These are phyloP conservation scores for Dichetophora obliterata DNA, from an alignment of 2,888 invertebrate species.

Conservation along the genomic window DNA sequence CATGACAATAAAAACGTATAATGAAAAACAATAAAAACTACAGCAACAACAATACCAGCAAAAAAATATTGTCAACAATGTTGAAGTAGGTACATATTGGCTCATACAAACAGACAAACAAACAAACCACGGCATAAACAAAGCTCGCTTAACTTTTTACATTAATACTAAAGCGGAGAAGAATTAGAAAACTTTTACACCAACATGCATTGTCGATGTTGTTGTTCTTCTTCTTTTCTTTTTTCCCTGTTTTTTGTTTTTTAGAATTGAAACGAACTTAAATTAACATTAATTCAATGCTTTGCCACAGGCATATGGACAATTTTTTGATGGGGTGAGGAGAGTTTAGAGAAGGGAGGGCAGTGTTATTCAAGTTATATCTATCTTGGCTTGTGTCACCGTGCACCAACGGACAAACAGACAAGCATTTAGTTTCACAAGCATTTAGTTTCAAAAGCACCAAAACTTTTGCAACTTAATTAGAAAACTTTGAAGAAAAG, in stretches of 20 bases:
- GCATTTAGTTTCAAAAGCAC: no score
- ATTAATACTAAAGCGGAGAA: not conserved
- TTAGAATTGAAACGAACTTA: not conserved
- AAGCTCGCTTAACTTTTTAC: not conserved
- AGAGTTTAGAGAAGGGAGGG: no score
- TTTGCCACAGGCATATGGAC: slow-evolving; percentile 8
- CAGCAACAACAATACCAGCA: not conserved
- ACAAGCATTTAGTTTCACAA: no score
- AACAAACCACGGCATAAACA: not conserved
- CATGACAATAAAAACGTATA: not conserved
- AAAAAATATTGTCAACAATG: not conserved
- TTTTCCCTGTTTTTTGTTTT: not conserved
- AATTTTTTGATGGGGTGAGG: not conserved
- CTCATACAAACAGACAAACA: not conserved
- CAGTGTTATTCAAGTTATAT: no score
- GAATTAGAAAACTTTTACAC: not conserved
- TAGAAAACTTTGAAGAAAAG: no score
- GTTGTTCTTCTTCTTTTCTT: not conserved
- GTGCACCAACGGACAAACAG: no score
- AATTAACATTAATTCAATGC: slow-evolving; percentile 30
- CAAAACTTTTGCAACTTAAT: no score
- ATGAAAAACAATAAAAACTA: not conserved
- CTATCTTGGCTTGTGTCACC: no score
- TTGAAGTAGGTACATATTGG: not conserved
- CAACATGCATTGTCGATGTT: no score